phyloP scores from a whole-genome alignment of 2,797 vertebrate species.

The Rhynchotus rufescens region DNA sequence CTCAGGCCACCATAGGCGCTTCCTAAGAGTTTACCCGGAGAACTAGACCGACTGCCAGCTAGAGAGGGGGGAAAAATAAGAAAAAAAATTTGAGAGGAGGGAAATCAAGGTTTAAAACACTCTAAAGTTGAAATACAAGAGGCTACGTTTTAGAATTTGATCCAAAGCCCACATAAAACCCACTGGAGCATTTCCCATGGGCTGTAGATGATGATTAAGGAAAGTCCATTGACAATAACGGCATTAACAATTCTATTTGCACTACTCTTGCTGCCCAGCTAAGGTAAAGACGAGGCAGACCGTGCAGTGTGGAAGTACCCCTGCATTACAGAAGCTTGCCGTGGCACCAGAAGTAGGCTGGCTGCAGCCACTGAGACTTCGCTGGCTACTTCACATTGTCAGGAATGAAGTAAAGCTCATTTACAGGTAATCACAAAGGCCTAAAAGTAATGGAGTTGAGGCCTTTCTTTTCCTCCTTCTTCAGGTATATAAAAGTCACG shows the following conservation, averaged over 20 bases:
- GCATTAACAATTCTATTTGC: not conserved
- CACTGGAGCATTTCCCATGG: not conserved
- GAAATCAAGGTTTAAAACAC: not conserved
- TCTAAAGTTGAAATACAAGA: not conserved
- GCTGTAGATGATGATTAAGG: not conserved
- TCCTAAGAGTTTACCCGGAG: conserved; percentile 93
- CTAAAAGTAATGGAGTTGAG: not conserved
- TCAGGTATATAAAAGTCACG: not conserved
- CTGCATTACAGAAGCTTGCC: not conserved
- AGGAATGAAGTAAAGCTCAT: not conserved
- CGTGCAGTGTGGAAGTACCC: not conserved
- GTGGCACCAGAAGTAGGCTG: not conserved
- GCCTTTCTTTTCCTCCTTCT: not conserved
- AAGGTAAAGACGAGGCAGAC: not conserved
- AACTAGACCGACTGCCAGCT: conserved; percentile 97
- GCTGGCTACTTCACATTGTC: not conserved
- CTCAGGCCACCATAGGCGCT: conserved; percentile 87
- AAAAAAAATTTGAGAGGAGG: not conserved
- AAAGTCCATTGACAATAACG: not conserved
- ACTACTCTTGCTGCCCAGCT: not conserved
- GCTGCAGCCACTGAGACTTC: not conserved
- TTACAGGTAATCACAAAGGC: not conserved
- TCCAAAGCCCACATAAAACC: not conserved
- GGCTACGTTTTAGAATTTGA: not conserved
- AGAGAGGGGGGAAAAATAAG: not conserved